phyloP scores from a whole-genome alignment of 2,113 vertebrate genomes.

The Carassius auratus region DNA sequence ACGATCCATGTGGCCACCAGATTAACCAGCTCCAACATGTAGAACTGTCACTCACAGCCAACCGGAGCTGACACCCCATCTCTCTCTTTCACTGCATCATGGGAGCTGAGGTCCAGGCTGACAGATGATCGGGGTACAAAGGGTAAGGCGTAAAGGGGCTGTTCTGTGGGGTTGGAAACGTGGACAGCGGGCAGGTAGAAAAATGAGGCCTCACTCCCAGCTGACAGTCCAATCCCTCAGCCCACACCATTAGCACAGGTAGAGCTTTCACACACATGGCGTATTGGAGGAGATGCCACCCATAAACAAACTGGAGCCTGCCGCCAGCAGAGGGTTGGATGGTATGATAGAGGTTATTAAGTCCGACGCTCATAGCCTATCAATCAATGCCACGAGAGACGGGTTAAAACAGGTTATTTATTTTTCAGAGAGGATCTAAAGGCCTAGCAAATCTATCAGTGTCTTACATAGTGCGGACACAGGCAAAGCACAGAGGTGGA shows the following conservation, averaged over 20 bases:
- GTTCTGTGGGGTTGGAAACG: slow-evolving; percentile 55
- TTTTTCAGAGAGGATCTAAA: slow-evolving; percentile 59
- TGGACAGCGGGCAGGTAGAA: slow-evolving; percentile 77
- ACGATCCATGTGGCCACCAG: neutral
- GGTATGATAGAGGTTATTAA: slow-evolving; percentile 78
- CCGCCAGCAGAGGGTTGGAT: slow-evolving; percentile 64
- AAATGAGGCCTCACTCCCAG: slow-evolving; percentile 86
- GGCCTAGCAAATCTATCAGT: slow-evolving; percentile 58
- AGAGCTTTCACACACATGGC: slow-evolving; percentile 77
- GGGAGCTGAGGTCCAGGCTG: slow-evolving; percentile 72
- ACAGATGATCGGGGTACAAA: slow-evolving; percentile 89
- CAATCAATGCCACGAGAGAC: slow-evolving; percentile 68
- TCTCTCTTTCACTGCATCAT: slow-evolving; percentile 13
- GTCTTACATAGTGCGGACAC: slow-evolving; percentile 64
- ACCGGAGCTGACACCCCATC: neutral
- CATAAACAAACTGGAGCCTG: slow-evolving; percentile 83
- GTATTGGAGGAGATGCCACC: slow-evolving; percentile 78
- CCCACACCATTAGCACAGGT: slow-evolving; percentile 79
- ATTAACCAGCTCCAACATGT: slow-evolving; percentile 9
- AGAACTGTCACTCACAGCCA: slow-evolving; percentile 22
- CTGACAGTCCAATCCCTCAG: slow-evolving; percentile 94
- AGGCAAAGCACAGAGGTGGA: slow-evolving; percentile 52
- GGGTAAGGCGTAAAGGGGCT: slow-evolving; percentile 61
- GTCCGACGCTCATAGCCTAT: slow-evolving; percentile 69
- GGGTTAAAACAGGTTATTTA: slow-evolving; percentile 72